Evolutionary conservation across 2,888 invertebrate genomes (phyloP).

Genomic region (Scaptomyza cyrtandrae): DNA sequence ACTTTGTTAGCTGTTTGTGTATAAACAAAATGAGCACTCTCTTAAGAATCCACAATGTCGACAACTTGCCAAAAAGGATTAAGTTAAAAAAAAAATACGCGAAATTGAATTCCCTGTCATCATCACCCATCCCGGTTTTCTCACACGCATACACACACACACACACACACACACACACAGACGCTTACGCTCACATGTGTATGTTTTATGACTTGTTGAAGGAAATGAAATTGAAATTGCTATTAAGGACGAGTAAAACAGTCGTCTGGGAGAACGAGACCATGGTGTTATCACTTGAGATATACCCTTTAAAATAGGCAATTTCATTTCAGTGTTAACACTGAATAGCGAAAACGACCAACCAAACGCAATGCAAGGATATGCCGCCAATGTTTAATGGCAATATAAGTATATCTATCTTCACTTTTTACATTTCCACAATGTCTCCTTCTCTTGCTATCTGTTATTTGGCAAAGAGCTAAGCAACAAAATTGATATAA

Average conservation of each 20-base stretch:
- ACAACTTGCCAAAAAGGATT: conserved; percentile 61
- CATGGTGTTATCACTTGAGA: not conserved
- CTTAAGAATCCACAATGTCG: conserved; percentile 20
- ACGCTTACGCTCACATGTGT: conserved; percentile 7
- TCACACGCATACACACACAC: not conserved
- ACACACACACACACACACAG: not conserved
- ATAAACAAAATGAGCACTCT: conserved; percentile 24
- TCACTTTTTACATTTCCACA: conserved; percentile 17
- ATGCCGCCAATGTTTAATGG: conserved; percentile 37
- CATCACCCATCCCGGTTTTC: conserved; percentile 11
- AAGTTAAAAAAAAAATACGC: conserved; percentile 67
- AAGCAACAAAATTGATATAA: conserved; percentile 31
- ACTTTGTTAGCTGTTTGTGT: conserved; percentile 24
- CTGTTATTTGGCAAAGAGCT: conserved; percentile 14
- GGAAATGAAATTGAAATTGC: conserved; percentile 70
- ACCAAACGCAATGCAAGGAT: not conserved
- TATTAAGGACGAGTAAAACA: conserved; percentile 50
- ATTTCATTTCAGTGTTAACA: not conserved
- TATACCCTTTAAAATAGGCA: conserved; percentile 35
- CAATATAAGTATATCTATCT: conserved; percentile 21
- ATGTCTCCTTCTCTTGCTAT: not conserved
- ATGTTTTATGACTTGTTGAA: conserved; percentile 56
- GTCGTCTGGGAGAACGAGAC: conserved; percentile 13
- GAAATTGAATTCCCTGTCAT: conserved; percentile 71
- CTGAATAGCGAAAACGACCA: not conserved